Evolutionary conservation across 2,888 invertebrate species (phyloP).

Genomic region (Entomobrya proxima): DNA sequence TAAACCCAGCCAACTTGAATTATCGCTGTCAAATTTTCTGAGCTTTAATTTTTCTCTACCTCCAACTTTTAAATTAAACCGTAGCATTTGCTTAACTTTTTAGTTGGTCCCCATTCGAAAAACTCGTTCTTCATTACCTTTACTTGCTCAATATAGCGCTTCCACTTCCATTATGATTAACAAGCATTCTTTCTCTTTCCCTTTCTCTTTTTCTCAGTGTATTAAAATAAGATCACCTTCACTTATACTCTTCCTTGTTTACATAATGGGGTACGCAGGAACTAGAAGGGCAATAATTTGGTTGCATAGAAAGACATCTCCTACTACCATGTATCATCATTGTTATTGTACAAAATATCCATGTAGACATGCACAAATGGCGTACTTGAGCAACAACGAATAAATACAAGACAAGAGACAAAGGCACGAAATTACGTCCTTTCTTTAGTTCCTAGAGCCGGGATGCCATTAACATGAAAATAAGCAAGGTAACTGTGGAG

Average conservation of each 20-base stretch:
- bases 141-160: neutral
- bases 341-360: neutral
- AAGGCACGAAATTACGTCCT: neutral
- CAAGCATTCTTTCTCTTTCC: neutral
- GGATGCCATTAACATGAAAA: neutral
- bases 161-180: slow-evolving; percentile 9
- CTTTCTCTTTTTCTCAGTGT: neutral
- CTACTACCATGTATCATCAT: neutral
- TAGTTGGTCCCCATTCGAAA: neutral
- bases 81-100: no score
- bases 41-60: no score
- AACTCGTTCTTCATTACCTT: neutral
- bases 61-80: no score
- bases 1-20: no score
- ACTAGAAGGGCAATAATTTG: neutral
- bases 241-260: neutral
- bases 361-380: neutral
- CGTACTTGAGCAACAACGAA: neutral
- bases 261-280: neutral
- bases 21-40: no score
- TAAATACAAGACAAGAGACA: neutral
- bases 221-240: slow-evolving; percentile 1
- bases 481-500: neutral
- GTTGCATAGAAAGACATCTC: neutral
- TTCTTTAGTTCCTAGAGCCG: neutral